Evolutionary conservation across 2,797 vertebrate species (phyloP), one percentile per base, ranked within the genome.

Genomic region (Aselliscus stoliczkanus): DNA sequence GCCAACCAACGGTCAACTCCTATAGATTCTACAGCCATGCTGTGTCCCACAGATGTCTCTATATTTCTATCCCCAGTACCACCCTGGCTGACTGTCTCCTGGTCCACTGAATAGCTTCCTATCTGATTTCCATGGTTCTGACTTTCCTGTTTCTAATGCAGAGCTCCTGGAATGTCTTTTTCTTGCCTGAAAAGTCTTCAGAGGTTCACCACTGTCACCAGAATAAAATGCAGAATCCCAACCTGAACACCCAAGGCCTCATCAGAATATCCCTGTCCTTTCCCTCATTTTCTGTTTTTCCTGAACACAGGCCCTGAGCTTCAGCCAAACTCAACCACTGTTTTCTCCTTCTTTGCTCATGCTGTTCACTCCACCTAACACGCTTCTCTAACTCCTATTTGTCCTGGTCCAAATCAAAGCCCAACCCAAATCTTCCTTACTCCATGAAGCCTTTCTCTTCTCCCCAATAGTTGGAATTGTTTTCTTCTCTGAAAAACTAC

Each of bases 161-260:
- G 25, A 64, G 47, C 34, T 77, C 44, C 44, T 25, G 58, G 17
- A 1, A 58, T 47, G 39, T 31, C 47, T 52, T 93, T 93, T 87
- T 64, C 50, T 77, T 86, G n/a, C 77, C 86, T 93, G 54, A 42
- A 79, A 69, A 90, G n/a, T 54, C 34, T 44, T 73, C 69, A 77
- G 10, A 56, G 69, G 39, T 31, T 67, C 21, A 92, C 10, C 67
- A 79, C 18, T 47, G 18, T 79, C 37, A 54, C 20, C 34, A 58
- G 37, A 85, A 44, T 69, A 93, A 94, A 86, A 81, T 88, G 42
- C 21, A 70, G 34, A 94, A 65, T 88, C 47, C 50, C n/a, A 90
- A 64, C n/a, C 29, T 72, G 76, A 87, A 87, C 56, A 88, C 34
- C 76, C 10, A 54, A 93, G 8, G 29, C 4, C 25, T 80, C 65